Conservation (phyloP, 2,888 invertebrate species). For the Proisotoma minuta region DNA sequence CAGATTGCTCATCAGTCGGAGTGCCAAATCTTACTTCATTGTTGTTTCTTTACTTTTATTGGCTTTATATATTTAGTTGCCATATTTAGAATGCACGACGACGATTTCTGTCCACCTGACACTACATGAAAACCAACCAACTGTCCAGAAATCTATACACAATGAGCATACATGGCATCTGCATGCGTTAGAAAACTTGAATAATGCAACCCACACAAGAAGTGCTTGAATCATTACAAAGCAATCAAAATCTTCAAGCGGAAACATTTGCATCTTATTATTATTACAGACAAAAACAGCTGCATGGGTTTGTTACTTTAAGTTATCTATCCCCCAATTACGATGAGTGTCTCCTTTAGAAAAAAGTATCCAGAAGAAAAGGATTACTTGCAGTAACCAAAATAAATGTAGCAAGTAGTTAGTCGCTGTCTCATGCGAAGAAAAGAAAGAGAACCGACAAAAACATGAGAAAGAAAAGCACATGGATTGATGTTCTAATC, state of each 20-base stretch:
- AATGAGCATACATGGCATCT: conserved; percentile 4
- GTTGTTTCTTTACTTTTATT: neutral
- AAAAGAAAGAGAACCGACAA: conserved; percentile 1
- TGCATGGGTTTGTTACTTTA: neutral
- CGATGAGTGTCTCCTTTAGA: neutral
- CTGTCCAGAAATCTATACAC: neutral
- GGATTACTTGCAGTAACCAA: neutral
- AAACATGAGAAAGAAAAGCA: conserved; percentile 1
- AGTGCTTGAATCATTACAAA: conserved; percentile 13
- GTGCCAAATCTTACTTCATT: neutral
- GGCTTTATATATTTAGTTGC: neutral
- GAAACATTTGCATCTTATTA: conserved; percentile 15
- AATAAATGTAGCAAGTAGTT: neutral
- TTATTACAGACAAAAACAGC: neutral
- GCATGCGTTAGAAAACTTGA: too few species aligned
- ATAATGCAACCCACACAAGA: conserved; percentile 14
- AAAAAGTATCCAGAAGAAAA: conserved; percentile 10
- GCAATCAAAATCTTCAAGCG: conserved; percentile 17
- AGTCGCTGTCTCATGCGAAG: neutral
- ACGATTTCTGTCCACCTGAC: neutral
- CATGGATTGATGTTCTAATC: conserved; percentile 10
- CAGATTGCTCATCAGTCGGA: neutral
- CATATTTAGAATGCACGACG: neutral
- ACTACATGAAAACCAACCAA: too few species aligned
- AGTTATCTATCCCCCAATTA: neutral